Evolutionary conservation across 2,113 vertebrate genomes (phyloP), one percentile per base, ranked within the genome.

Genomic region (Lichenostomus cassidix): DNA sequence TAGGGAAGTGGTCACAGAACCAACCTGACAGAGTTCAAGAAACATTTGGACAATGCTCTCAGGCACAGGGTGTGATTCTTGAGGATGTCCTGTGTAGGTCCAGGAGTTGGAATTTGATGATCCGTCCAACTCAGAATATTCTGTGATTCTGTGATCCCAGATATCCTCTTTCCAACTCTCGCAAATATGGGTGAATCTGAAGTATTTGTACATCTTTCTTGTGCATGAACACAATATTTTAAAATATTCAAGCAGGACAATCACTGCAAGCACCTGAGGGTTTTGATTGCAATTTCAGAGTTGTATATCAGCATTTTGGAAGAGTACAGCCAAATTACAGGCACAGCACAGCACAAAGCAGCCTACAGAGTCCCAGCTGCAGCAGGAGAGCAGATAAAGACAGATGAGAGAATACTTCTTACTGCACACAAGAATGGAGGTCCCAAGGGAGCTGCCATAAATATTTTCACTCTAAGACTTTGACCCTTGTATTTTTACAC

Each of bases 221-320:
- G 25, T 3, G 4, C 64, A 56, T 16, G 28, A 68, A 35, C 11
- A 68, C n/a, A 39, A 21, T 55, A 73, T 79, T 71, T 39, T 8
- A 83, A 91, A 84, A 41, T 52, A 60, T n/a, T 44, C 15, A 39
- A 53, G 28, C 9, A 79, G 37, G 27, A 86, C 47, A 74, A 74
- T 15, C 52, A 49, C 5, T 81, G 52, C 16, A 60, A 68, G 24
- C 44, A 82, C 78, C 39, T 91, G 71, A 88, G 92, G 67, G 44
- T 52, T 69, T 56, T 71, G 24, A 62, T 47, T 93, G 76, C 42
- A 82, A 60, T 94, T 92, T 92, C 87, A 76, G 88, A 87, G 83
- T 47, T 37, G 62, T 27, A 39, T 59, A 28, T 80, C 68, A 85
- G 37, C 5, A 3, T 91, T 70, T 79, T 84, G 83, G 47, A 96